Base-by-base conservation (phyloP, 1,140 invertebrate species). In the Pseudomyrmex sp. region DNA sequence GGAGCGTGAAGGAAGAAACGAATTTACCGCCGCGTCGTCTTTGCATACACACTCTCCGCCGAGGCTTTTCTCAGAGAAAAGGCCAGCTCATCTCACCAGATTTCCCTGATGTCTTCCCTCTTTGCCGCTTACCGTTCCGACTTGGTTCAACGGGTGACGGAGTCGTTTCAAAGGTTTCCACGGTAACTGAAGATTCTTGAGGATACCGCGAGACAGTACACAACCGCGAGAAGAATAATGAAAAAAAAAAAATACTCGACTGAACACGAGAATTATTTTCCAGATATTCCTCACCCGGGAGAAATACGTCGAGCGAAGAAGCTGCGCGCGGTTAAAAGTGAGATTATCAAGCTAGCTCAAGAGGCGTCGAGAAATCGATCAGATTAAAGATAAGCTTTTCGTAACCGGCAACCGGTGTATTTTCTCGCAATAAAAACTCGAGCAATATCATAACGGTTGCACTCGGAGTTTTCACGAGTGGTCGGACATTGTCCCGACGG, bases 101-200 rank as follows among this genome's bases (percentile, higher is more conserved):
- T 92, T 91, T 92, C 90, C 91, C 88, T 90, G 89, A 92, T 91
- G 91, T 90, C 89, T 90, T 73, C 90, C 86, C 85, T 88, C 74
- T 86, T 73, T 68, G 72, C 85, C 79, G 63, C 63, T 79, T 85
- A 76, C 74, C 74, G 73, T 83, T 88, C 82, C 69, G 72, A 72
- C 85, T 75, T 70, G 65, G 79, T 75, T 83, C 83, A 84, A 83
- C 85, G 69, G 77, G 7, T 83, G 88, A 88, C 89, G 26, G 20
- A 76, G 56, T 35, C 85, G 84, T 87, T 35, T 79, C 80, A 87
- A 87, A 83, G 68, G 80, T 83, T 76, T 86, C 73, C 61, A 79
- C 65, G 56, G 68, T 63, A 76, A 72, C 79, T 87, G 84, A 61
- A 82, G 69, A 66, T 86, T 59, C 68, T 74, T 65, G 72, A 84